These are phyloP conservation scores for Agrypnia vestita DNA, from an alignment of 1,140 invertebrate species.

Conservation along the genomic window DNA sequence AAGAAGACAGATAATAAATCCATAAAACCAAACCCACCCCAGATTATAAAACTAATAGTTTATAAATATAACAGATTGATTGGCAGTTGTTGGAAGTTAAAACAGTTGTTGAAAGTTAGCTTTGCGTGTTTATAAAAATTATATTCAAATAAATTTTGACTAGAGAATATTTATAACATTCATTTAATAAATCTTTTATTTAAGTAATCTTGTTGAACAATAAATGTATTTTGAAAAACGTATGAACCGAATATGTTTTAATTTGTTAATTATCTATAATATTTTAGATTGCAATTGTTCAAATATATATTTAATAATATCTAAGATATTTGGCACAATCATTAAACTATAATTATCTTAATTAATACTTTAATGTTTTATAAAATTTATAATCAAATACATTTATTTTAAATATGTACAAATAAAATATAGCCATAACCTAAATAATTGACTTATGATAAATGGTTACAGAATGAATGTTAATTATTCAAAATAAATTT, in stretches of 20 bases:
- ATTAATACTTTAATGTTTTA: background rate
- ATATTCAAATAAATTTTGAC: conserved; percentile 47
- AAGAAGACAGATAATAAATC: no score
- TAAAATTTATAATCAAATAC: background rate
- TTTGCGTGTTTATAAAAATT: conserved; percentile 7
- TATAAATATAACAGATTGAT: no score
- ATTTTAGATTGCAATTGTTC: background rate
- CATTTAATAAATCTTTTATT: background rate
- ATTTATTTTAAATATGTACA: no score
- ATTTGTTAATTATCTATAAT: conserved; percentile 1
- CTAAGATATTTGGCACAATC: conserved; percentile 35
- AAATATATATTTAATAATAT: conserved; percentile 11
- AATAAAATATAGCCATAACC: no score
- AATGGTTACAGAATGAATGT: no score
- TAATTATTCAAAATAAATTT: no score
- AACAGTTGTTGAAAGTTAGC: background rate
- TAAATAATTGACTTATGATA: no score
- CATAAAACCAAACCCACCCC: no score
- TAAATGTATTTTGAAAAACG: background rate
- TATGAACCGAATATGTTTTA: background rate
- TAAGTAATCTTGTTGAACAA: background rate
- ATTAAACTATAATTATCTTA: conserved; percentile 11
- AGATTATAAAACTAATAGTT: no score
- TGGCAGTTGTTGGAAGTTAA: no score
- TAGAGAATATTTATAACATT: conserved; percentile 18